These are phyloP conservation scores for Streblospio benedicti DNA, from an alignment of 1,140 invertebrate species.

Conservation along the genomic window DNA sequence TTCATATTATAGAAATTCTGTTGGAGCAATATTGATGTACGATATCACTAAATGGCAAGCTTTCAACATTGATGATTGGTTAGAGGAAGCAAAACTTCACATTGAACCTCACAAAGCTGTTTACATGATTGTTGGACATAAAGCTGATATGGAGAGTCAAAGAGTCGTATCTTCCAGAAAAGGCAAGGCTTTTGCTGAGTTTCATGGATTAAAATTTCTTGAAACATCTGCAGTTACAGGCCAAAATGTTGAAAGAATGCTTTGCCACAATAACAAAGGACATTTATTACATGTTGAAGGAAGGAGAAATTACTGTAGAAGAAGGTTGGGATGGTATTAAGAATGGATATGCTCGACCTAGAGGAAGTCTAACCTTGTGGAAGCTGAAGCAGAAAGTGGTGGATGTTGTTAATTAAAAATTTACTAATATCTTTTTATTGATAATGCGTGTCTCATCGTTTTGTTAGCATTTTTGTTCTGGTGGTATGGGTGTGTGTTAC, in stretches of 20 bases:
- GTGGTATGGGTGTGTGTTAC: too few relatives aligned
- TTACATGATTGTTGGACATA: slow-evolving; percentile 91
- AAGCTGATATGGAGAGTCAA: slow-evolving; percentile 62
- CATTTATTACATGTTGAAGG: slow-evolving; percentile 77
- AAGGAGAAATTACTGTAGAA: slow-evolving; percentile 84
- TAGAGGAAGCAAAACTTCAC: slow-evolving; percentile 87
- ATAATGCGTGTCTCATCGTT: too few relatives aligned
- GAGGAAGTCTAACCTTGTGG: slow-evolving; percentile 59
- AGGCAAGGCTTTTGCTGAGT: slow-evolving; percentile 83
- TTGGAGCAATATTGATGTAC: slow-evolving; percentile 90
- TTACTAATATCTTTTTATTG: too few relatives aligned
- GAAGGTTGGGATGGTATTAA: slow-evolving; percentile 99
- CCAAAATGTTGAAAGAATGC: slow-evolving; percentile 86
- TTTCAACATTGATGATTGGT: slow-evolving; percentile 90
- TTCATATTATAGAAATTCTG: slow-evolving; percentile 95
- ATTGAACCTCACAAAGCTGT: slow-evolving; percentile 75
- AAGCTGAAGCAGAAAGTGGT: slow-evolving; percentile 78
- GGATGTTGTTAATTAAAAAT: slow-evolving; percentile 64
- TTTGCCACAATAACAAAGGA: slow-evolving; percentile 84
- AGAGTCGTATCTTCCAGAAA: slow-evolving; percentile 56
- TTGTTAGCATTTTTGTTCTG: too few relatives aligned
- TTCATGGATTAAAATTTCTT: slow-evolving; percentile 82
- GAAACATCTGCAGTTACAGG: slow-evolving; percentile 87
- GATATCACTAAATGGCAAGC: slow-evolving; percentile 89
- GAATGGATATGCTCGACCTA: slow-evolving; percentile 67